These are phyloP conservation scores for Oryzaephilus surinamensis DNA, from an alignment of 1,140 invertebrate genomes.

Conservation along the genomic window DNA sequence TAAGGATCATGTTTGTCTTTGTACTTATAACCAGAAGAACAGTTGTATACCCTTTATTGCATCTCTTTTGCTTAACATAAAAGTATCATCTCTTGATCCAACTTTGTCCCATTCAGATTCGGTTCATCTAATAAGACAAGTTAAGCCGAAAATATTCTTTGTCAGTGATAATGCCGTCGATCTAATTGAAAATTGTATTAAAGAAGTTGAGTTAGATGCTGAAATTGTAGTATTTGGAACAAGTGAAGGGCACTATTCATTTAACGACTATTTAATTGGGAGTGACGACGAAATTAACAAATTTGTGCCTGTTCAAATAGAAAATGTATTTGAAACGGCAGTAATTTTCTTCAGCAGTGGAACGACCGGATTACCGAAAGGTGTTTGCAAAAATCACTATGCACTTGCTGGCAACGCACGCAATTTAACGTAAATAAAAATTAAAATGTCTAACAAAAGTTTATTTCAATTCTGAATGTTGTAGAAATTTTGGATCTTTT, in stretches of 20 bases:
- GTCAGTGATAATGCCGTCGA: conserved; percentile 1
- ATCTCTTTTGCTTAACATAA: conserved; percentile 11
- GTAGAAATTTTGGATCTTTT: conserved; percentile 4
- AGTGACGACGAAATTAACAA: conserved; percentile 3
- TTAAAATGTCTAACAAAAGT: not conserved
- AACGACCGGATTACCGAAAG: conserved; percentile 23
- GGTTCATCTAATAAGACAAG: conserved; percentile 9
- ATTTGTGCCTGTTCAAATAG: conserved; percentile 11
- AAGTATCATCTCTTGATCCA: conserved; percentile 13
- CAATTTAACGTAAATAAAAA: conserved; percentile 8
- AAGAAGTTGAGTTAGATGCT: conserved; percentile 3
- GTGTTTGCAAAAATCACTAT: conserved; percentile 22
- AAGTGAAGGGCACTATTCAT: conserved; percentile 8
- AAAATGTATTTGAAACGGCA: conserved; percentile 13
- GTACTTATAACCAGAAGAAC: conserved; percentile 13
- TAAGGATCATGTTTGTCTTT: conserved; percentile 13
- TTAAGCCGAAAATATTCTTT: conserved; percentile 15
- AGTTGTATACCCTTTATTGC: conserved; percentile 14
- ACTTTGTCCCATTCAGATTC: conserved; percentile 10
- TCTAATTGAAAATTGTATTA: conserved; percentile 10
- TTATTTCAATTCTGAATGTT: conserved; percentile 6
- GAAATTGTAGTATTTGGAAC: conserved; percentile 19
- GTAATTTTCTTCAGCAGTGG: conserved; percentile 24
- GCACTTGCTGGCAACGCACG: conserved; percentile 11
- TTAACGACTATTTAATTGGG: conserved; percentile 10